Evolutionary conservation across 1,140 invertebrate genomes (phyloP).

Genomic region (Temnothorax curvispinosus): DNA sequence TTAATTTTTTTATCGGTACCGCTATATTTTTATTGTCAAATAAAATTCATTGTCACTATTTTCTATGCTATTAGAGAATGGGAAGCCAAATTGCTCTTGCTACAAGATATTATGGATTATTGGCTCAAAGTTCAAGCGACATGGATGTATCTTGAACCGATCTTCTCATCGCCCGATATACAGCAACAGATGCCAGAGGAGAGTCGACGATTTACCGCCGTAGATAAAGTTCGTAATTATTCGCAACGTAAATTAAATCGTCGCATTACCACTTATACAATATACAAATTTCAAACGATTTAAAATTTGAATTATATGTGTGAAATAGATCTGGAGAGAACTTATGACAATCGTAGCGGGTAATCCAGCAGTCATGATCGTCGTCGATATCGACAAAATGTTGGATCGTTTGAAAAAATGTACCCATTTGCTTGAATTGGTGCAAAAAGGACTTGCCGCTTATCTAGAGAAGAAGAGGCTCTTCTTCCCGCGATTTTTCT

Average conservation of each 20-base stretch:
- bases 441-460: conserved; percentile 96
- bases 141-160: conserved; percentile 99
- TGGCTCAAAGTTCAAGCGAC: conserved; percentile 98
- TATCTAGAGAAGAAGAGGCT: conserved; percentile 98
- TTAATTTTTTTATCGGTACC: background rate
- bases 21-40: background rate
- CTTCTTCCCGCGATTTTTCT: conserved; percentile 98
- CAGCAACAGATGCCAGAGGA: conserved; percentile 98
- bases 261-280: background rate
- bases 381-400: conserved; percentile 97
- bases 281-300: conserved; percentile 14
- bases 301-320: background rate
- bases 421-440: conserved; percentile 94
- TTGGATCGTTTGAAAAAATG: conserved; percentile 96
- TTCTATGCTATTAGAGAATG: conserved; percentile 87
- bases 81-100: conserved; percentile 91
- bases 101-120: conserved; percentile 97
- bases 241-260: background rate
- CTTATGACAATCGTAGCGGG: conserved; percentile 94
- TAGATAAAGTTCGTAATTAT: conserved; percentile 93
- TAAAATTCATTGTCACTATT: background rate
- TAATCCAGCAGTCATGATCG: conserved; percentile 93
- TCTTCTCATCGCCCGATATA: conserved; percentile 99
- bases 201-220: conserved; percentile 95
- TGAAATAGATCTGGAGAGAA: conserved; percentile 93